Evolutionary conservation across 2,888 invertebrate genomes (phyloP).

Genomic region (Eupeodes latifasciatus): DNA sequence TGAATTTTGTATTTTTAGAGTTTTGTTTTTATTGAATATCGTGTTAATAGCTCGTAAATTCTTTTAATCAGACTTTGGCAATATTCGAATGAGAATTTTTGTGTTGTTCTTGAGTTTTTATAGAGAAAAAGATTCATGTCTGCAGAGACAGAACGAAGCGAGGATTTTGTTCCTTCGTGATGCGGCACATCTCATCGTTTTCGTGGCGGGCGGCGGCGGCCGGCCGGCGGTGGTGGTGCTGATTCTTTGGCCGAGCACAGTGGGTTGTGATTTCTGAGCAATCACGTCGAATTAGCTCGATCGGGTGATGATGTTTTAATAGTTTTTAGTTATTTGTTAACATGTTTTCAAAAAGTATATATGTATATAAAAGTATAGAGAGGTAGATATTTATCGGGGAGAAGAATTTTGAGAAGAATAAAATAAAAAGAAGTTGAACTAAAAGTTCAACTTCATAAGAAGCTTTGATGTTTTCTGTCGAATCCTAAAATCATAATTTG

Average conservation of each 20-base stretch:
- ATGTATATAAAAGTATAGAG: no score
- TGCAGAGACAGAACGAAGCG: background rate
- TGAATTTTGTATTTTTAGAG: constrained; percentile 17
- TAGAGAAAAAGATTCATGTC: constrained; percentile 13
- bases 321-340: constrained; percentile 59
- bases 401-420: no score
- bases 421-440: no score
- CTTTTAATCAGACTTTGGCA: constrained; percentile 60
- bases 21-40: constrained; percentile 48
- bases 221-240: constrained; percentile 21
- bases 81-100: constrained; percentile 41
- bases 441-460: no score
- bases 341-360: constrained; percentile 18
- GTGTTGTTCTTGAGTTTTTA: background rate
- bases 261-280: constrained; percentile 66
- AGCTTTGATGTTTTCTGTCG: no score
- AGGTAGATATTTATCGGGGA: no score
- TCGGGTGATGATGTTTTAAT: constrained; percentile 72
- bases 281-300: constrained; percentile 73
- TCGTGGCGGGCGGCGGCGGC: background rate
- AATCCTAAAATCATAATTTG: no score
- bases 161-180: constrained; percentile 48
- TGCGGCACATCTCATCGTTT: no score
- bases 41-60: constrained; percentile 76
- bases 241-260: constrained; percentile 55